Evolutionary conservation across 1,140 invertebrate genomes (phyloP).

Genomic region (Aporrectodea caliginosa): DNA sequence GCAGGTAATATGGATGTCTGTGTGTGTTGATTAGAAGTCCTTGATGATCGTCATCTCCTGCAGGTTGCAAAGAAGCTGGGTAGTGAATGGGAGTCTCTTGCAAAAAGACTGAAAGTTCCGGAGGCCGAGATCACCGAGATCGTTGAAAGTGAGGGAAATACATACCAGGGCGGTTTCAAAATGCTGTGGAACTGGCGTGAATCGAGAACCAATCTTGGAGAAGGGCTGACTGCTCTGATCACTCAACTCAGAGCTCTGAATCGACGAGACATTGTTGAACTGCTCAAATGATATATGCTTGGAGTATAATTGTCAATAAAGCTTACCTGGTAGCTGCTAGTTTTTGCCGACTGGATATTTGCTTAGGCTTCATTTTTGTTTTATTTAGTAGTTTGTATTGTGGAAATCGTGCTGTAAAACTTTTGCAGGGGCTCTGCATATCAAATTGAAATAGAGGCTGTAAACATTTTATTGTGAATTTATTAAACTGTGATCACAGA

Average conservation of each 20-base stretch:
- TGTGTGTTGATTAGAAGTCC: constrained; percentile 6
- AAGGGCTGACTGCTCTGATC: not conserved
- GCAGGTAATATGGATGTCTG: not conserved
- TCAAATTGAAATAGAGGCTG: too few species aligned
- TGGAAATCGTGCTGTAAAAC: too few species aligned
- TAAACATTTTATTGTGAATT: too few species aligned
- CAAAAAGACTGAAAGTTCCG: constrained; percentile 8
- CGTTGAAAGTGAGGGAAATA: not conserved
- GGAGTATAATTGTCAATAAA: too few species aligned
- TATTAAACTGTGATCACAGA: too few species aligned
- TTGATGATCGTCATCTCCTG: constrained; percentile 28
- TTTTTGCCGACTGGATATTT: too few species aligned
- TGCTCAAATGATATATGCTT: constrained; percentile 1
- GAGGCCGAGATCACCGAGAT: constrained; percentile 27
- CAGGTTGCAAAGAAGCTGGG: constrained; percentile 19
- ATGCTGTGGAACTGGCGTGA: constrained; percentile 30
- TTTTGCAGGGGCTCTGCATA: too few species aligned
- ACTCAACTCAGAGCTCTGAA: not conserved
- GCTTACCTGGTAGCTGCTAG: too few species aligned
- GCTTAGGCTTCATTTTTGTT: too few species aligned
- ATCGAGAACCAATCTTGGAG: constrained; percentile 6
- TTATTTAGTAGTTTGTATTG: too few species aligned
- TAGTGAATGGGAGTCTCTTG: constrained; percentile 14
- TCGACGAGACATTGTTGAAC: not conserved
- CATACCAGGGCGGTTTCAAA: constrained; percentile 29